Base-by-base conservation (phyloP, 1,140 invertebrate genomes). In the Hypsibius dujardini region DNA sequence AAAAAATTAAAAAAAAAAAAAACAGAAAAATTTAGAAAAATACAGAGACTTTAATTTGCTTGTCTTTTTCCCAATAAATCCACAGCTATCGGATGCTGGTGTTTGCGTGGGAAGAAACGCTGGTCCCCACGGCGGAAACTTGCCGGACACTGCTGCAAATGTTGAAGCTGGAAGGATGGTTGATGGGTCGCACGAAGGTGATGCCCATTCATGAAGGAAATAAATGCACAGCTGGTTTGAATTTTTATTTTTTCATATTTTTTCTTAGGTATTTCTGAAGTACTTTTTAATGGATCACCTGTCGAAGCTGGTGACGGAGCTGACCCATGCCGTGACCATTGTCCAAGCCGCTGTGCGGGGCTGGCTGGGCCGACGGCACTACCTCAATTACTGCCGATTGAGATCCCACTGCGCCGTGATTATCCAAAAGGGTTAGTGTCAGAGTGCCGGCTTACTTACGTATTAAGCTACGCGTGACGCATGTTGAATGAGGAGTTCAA, bases 231-330 rank as follows among this genome's bases (percentile, higher is more conserved):
- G 28, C 73, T 45, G 50, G 1, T 67, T 71, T 46, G 46, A 46
- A 46, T 60, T 40, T 46, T 7, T 42, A n/a, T 70, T 56, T 70
- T 72, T 28, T 40, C 47, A 56, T 59, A 72, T 67, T 46, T 40
- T 70, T 73, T 73, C 46, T 72, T 76, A 84, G 87, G 82, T 91
- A 1, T 92, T 92, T 77, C 81, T 92, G 0, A 90, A 90, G 76
- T 90, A 90, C 77, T 90, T 90, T 76, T 88, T 90, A 75, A 84
- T 90, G 1, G 88, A 91, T 79, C 86, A 87, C 73, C 79, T 92
- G 1, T 85, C 88, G 0, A 86, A 87, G 76, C 80, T 87, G 75
- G 90, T 88, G 77, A 88, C 90, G 77, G 84, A 87, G 72, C 83
- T 86, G 77, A 83, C 85, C 42, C 82, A 83, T 69, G 87, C 86